These are phyloP conservation scores for Meiosimyza platycephala DNA, from an alignment of 2,888 invertebrate genomes.

Conservation along the genomic window DNA sequence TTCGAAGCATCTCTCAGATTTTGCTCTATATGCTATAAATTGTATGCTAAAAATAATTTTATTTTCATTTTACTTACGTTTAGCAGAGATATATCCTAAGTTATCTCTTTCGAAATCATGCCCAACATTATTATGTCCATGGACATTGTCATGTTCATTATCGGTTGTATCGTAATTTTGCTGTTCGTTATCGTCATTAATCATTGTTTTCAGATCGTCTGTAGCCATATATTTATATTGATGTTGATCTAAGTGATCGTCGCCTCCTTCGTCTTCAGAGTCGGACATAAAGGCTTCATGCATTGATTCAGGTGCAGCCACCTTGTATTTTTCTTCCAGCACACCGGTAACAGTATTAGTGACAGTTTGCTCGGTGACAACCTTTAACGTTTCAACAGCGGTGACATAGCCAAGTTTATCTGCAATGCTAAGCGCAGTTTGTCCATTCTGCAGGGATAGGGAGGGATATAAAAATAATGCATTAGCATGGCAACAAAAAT, in stretches of 20 bases:
- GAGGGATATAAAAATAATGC: no score
- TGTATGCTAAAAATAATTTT: no score
- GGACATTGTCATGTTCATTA: slow-evolving; percentile 68
- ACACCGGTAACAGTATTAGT: slow-evolving; percentile 70
- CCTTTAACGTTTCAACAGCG: slow-evolving; percentile 95
- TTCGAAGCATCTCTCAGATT: no score
- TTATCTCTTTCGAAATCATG: slow-evolving; percentile 41
- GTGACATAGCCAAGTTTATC: slow-evolving; percentile 97
- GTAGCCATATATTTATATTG: slow-evolving; percentile 84
- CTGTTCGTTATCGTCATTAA: slow-evolving; percentile 76
- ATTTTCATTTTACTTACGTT: no score
- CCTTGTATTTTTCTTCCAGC: slow-evolving; percentile 93
- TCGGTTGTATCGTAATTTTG: slow-evolving; percentile 76
- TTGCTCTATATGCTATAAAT: no score
- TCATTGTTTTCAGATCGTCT: slow-evolving; percentile 79
- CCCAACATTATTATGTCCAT: slow-evolving; percentile 45
- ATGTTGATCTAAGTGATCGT: slow-evolving; percentile 72
- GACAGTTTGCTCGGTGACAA: slow-evolving; percentile 84
- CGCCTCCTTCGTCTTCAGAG: slow-evolving; percentile 98
- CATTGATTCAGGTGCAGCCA: slow-evolving; percentile 98
- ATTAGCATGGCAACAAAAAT: no score
- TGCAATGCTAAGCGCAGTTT: slow-evolving; percentile 96
- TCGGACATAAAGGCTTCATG: slow-evolving; percentile 99
- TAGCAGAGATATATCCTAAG: not conserved
- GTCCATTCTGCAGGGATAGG: slow-evolving; percentile 79